Evolutionary conservation across 2,888 invertebrate genomes (phyloP).

Genomic region (Metalampra italica): DNA sequence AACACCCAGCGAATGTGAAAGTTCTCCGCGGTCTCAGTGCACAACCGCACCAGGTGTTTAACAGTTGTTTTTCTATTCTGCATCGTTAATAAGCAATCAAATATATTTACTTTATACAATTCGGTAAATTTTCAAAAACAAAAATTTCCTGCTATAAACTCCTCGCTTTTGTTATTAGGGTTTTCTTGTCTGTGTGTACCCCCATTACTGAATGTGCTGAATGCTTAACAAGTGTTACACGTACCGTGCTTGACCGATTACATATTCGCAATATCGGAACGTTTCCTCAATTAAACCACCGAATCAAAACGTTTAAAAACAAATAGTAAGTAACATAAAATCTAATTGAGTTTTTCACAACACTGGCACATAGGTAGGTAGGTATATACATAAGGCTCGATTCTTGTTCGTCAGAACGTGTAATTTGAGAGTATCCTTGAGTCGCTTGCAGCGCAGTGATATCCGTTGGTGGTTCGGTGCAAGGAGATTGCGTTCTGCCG

Average conservation of each 20-base stretch:
- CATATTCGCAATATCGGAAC: constrained; percentile 36
- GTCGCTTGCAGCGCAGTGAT: constrained; percentile 32
- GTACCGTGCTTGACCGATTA: constrained; percentile 27
- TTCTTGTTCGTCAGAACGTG: constrained; percentile 36
- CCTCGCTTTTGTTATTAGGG: too few species aligned
- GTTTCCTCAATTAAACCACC: constrained; percentile 26
- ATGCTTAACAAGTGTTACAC: constrained; percentile 32
- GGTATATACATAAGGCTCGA: constrained; percentile 37
- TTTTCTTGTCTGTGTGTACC: too few species aligned
- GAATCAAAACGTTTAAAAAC: constrained; percentile 20
- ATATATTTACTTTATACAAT: not conserved
- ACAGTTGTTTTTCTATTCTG: constrained; percentile 38
- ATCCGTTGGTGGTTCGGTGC: constrained; percentile 29
- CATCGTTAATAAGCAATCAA: not conserved
- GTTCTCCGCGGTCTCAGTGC: constrained; percentile 57
- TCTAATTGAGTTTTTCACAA: constrained; percentile 22
- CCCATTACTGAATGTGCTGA: constrained; percentile 22
- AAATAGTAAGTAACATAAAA: constrained; percentile 1
- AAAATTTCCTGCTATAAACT: not conserved
- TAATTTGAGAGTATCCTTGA: constrained; percentile 59
- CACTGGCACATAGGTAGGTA: constrained; percentile 42
- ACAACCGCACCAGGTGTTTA: constrained; percentile 59
- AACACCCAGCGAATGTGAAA: constrained; percentile 73
- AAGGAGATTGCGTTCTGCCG: constrained; percentile 54
- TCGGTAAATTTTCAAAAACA: not conserved